These are phyloP conservation scores for Patella caerulea DNA, from an alignment of 2,888 invertebrate genomes.

Conservation along the genomic window DNA sequence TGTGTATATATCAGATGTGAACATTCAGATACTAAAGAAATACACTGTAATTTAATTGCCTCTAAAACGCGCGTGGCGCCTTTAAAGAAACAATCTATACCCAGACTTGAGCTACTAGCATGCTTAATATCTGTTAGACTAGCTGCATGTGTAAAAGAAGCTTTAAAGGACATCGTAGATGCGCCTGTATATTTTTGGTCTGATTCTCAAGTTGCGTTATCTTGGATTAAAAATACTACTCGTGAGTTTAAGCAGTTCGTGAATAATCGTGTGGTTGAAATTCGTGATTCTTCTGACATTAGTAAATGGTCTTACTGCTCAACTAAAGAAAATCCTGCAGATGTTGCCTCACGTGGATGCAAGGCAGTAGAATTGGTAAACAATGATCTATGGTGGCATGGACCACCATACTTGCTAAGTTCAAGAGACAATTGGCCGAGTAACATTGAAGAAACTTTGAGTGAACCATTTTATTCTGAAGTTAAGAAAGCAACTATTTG, in stretches of 20 bases:
- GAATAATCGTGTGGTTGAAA: neutral
- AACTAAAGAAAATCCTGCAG: neutral
- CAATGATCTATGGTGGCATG: neutral
- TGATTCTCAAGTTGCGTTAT: neutral
- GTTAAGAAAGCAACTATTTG: no score
- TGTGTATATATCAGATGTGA: neutral
- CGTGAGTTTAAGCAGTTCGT: neutral
- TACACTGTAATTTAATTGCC: no score
- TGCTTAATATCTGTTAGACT: conserved; percentile 3
- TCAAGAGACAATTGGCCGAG: no score
- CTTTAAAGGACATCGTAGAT: neutral
- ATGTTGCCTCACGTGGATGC: neutral
- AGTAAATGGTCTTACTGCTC: neutral
- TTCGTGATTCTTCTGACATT: no score
- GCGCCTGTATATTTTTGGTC: neutral
- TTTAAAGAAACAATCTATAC: neutral
- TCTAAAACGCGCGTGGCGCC: no score
- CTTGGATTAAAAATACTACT: neutral
- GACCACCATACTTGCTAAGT: neutral
- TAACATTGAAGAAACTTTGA: no score
- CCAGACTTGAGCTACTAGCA: neutral
- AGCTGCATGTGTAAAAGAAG: neutral
- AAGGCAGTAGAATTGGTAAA: neutral
- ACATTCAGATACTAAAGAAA: neutral
- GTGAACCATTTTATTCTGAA: neutral